Evolutionary conservation across 1,140 invertebrate genomes (phyloP).

Genomic region (Bombus polaris): DNA sequence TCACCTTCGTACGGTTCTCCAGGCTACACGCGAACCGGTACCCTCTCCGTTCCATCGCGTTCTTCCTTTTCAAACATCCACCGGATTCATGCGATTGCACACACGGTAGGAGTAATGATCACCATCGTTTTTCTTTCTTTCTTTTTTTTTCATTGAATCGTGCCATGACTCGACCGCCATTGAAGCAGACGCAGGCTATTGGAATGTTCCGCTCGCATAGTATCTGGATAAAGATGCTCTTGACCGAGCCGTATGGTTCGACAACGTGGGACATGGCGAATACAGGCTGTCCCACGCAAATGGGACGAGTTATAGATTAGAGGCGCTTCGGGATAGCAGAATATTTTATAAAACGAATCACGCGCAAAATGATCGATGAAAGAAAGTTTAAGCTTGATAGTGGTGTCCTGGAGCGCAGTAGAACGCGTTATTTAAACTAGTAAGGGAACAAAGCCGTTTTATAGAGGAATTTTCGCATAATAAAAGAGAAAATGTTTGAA

Average conservation of each 20-base stretch:
- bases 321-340: background rate
- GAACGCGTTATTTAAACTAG: no score
- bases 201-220: background rate
- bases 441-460: no score
- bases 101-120: background rate
- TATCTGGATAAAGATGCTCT: conserved; percentile 13
- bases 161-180: conserved; percentile 8
- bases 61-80: background rate
- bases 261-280: background rate
- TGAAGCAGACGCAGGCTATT: conserved; percentile 6
- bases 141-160: background rate
- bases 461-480: no score
- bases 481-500: no score
- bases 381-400: no score
- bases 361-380: background rate
- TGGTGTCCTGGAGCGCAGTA: no score
- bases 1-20: background rate
- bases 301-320: background rate
- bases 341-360: background rate
- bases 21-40: no score
- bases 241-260: background rate
- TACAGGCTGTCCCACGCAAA: conserved; percentile 4
- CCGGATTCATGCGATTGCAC: background rate
- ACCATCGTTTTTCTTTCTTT: background rate
- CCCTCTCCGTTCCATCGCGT: background rate